Percentiles rank a stretch among this genome's conserved stretches.
phyloP scores from a whole-genome alignment of 2,888 invertebrate species.

The Ypsolopha scabrella region DNA sequence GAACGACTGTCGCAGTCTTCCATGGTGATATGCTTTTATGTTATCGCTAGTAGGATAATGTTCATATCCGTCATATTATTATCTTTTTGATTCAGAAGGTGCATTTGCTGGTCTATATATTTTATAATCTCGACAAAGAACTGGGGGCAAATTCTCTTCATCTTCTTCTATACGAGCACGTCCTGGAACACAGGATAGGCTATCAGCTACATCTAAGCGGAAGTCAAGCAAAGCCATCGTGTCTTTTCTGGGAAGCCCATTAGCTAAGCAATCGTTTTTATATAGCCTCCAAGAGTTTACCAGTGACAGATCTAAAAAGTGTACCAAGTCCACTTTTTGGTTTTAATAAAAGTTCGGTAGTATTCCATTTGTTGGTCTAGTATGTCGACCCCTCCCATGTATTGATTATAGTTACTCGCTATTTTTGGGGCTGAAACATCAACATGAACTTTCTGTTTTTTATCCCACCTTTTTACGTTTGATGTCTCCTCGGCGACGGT shows the following conservation, averaged over 20 bases:
- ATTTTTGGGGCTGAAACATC: constrained; percentile 3
- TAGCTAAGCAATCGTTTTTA: constrained; percentile 9
- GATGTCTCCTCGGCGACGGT: background rate
- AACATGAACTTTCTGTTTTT: no score
- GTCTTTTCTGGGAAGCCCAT: constrained; percentile 6
- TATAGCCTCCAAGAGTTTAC: constrained; percentile 19
- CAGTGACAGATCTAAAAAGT: constrained; percentile 18
- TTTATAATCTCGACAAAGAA: background rate
- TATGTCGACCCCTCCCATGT: constrained; percentile 9
- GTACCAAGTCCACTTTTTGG: constrained; percentile 22
- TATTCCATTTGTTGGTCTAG: constrained; percentile 17
- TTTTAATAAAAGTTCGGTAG: constrained; percentile 21
- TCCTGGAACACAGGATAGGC: constrained; percentile 6
- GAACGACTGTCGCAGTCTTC: constrained; percentile 14
- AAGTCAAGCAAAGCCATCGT: constrained; percentile 9
- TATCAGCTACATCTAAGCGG: constrained; percentile 11
- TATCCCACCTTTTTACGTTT: no score
- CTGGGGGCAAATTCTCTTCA: background rate
- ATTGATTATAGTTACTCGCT: constrained; percentile 9
- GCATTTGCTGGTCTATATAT: constrained; percentile 8
- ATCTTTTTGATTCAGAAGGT: constrained; percentile 15
- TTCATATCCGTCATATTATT: constrained; percentile 21
- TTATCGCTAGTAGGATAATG: constrained; percentile 16
- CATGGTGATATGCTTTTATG: constrained; percentile 13
- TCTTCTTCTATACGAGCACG: background rate